Conservation (phyloP, 2,797 vertebrate genomes). For the Pyrocephalus nanus region DNA sequence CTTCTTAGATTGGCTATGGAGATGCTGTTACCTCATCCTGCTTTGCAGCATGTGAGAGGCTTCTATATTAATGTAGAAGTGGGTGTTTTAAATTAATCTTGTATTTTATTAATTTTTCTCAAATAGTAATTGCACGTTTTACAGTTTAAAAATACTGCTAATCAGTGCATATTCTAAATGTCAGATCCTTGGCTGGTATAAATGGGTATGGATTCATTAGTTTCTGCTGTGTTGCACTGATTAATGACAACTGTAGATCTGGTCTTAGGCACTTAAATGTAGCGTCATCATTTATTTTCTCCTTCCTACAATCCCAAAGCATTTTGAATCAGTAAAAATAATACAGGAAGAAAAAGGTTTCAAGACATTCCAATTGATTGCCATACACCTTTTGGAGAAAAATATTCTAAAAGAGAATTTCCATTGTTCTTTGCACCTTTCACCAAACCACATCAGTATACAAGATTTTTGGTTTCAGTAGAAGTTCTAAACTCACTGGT, state of each 20-base stretch:
- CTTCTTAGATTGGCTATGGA: background rate
- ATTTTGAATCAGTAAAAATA: constrained; percentile 22
- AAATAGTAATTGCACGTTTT: constrained; percentile 4
- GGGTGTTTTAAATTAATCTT: constrained; percentile 6
- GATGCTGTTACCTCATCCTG: background rate
- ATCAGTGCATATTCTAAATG: constrained; percentile 29
- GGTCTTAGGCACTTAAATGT: constrained; percentile 9
- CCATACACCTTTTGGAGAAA: background rate
- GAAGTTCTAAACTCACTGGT: background rate
- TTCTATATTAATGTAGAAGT: constrained; percentile 17
- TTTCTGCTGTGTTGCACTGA: constrained; percentile 17
- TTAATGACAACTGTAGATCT: constrained; percentile 25
- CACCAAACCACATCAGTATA: background rate
- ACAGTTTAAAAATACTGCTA: constrained; percentile 26
- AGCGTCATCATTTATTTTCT: background rate
- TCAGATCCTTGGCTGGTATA: constrained; percentile 11
- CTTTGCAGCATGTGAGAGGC: background rate
- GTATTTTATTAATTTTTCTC: constrained; percentile 27
- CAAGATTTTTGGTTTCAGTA: background rate
- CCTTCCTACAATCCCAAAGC: background rate
- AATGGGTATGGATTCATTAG: constrained; percentile 12
- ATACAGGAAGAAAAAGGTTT: background rate
- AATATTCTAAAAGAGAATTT: background rate
- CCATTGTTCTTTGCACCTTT: background rate
- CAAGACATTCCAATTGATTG: background rate